Percentiles rank a stretch among this genome's conserved stretches.
phyloP scores from a whole-genome alignment of 2,888 invertebrate species.

The Rhyacophila evoluta region DNA sequence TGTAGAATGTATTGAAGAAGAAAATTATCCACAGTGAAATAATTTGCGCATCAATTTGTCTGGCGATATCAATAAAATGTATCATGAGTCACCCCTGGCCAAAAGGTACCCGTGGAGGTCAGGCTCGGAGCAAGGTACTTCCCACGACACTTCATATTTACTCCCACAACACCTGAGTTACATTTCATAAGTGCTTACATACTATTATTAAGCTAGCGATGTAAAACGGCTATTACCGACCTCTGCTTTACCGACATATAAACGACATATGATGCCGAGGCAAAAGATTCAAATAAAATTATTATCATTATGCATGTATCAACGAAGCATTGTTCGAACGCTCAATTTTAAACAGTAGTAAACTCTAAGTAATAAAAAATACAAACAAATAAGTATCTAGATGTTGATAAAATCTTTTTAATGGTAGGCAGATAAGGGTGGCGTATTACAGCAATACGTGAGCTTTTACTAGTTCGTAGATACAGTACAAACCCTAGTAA shows the following conservation, averaged over 20 bases:
- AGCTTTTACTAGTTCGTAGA: too few species aligned
- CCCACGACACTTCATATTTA: slow-evolving; percentile 19
- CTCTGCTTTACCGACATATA: slow-evolving; percentile 3
- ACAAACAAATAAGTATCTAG: too few species aligned
- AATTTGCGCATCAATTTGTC: too few species aligned
- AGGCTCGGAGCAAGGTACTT: slow-evolving; percentile 8
- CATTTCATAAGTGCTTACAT: slow-evolving; percentile 24
- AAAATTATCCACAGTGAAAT: too few species aligned
- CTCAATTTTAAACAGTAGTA: background rate
- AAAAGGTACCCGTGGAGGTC: background rate
- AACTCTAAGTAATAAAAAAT: too few species aligned
- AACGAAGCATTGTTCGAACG: background rate
- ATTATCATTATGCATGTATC: slow-evolving; percentile 1
- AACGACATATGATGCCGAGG: background rate
- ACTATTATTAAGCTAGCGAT: slow-evolving; percentile 8
- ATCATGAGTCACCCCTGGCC: slow-evolving; percentile 17
- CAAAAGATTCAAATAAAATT: background rate
- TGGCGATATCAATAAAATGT: too few species aligned
- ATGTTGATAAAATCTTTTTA: too few species aligned
- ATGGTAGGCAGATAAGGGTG: too few species aligned
- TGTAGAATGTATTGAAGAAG: too few species aligned
- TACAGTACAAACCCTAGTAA: too few species aligned
- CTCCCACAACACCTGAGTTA: slow-evolving; percentile 15
- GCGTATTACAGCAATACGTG: too few species aligned
- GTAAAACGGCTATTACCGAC: slow-evolving; percentile 22